Evolutionary conservation across 2,888 invertebrate species (phyloP), one percentile per base, ranked within the genome.

Genomic region (Andrena flavipes): DNA sequence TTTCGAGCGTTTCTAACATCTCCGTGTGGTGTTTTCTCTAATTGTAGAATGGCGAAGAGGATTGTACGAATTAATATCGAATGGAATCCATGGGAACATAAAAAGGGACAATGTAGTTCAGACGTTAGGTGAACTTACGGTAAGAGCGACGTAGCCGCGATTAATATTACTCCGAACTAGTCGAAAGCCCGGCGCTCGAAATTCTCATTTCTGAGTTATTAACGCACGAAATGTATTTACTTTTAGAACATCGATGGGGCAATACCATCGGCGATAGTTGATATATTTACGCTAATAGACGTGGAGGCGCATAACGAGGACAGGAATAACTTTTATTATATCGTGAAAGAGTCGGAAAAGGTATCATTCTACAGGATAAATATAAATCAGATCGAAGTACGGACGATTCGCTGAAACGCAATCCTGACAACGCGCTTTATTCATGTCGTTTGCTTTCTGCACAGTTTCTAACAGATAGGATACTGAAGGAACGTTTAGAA

Each of bases 401-500:
- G 42, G 51, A 51, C 42, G 0, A 33, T 33, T 33, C 26, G 16
- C 23, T 59, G n/a, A 30, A 63, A 49, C n/a, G 20, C 13, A n/a
- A 51, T 30, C 7, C 20, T 63, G 59, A 71, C 59, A 13, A 63
- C 49, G 60, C 70, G 48, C 69, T 70, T 81, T 76, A 63, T 1
- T 42, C 42, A 16, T 70, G 65, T 64, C 59, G 62, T 69, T 74
- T 84, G 29, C 73, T 77, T 84, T 78, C 64, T 65, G 93, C 94
- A 82, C 89, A 95, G 95, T 95, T 95, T 93, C 95, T 98, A 90
- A 97, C 98, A 68, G 98, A 98, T 90, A 97, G 97, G 93, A 94
- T 99, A 89, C 95, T 99, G 60, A 98, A 99, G 92, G 99, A 99
- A 94, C 95, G 99, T 84, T 94, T 99, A 89, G 99, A 99, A 94